Percentiles rank a stretch among this genome's conserved stretches.
These are phyloP conservation scores for Cathartes aura DNA, from an alignment of 2,113 vertebrate species.

Conservation along the genomic window DNA sequence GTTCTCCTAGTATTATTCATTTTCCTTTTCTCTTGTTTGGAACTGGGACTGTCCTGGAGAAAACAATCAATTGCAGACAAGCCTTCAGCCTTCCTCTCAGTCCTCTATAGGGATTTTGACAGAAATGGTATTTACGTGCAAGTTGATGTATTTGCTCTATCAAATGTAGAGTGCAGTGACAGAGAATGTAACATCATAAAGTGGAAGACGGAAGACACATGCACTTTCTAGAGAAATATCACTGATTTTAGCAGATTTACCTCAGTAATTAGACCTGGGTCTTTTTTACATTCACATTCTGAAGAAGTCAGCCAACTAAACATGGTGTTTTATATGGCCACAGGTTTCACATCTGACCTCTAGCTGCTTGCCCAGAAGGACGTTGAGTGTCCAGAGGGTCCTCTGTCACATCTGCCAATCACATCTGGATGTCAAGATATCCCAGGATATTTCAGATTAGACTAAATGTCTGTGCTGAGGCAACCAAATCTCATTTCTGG, in stretches of 20 bases:
- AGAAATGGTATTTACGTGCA: not conserved
- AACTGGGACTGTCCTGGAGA: not conserved
- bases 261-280: not conserved
- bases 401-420: not conserved
- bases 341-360: not conserved
- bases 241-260: not conserved
- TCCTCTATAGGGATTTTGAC: not conserved
- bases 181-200: not conserved
- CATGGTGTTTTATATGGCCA: not conserved
- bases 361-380: not conserved
- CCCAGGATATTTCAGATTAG: not conserved
- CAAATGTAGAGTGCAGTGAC: not conserved
- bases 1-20: not conserved
- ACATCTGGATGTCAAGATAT: not conserved
- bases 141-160: not conserved
- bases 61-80: not conserved
- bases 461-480: not conserved
- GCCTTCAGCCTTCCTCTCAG: not conserved
- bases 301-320: not conserved
- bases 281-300: not conserved
- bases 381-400: accelerated
- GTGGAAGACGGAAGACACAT: not conserved
- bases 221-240: not conserved
- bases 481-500: not conserved
- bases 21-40: not conserved